phyloP scores from a whole-genome alignment of 1,140 invertebrate genomes.

The Neotoxoptera formosana region DNA sequence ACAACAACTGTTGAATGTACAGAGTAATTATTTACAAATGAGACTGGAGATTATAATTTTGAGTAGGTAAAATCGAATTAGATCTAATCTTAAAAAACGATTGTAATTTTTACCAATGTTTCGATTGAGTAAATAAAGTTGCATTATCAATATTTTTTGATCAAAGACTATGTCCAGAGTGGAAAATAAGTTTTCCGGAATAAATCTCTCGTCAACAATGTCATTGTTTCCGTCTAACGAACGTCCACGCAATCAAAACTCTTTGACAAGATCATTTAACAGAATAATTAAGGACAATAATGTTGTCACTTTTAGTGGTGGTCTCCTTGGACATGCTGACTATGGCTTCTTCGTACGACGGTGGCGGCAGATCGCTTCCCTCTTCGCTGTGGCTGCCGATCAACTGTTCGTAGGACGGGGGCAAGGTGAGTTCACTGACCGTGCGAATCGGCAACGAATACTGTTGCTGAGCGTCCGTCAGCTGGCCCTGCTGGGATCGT shows the following conservation, averaged over 20 bases:
- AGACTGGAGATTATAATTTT: not conserved
- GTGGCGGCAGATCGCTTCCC: slow-evolving; percentile 62
- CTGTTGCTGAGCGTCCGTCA: slow-evolving; percentile 52
- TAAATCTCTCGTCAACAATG: not conserved
- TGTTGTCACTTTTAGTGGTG: slow-evolving; percentile 61
- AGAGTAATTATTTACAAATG: not conserved
- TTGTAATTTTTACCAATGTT: not conserved
- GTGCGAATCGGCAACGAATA: slow-evolving; percentile 40
- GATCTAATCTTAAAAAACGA: not conserved
- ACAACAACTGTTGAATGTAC: not conserved
- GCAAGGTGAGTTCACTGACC: slow-evolving; percentile 67
- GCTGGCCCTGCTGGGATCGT: not conserved
- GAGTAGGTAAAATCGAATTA: not conserved
- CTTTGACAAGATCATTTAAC: not conserved
- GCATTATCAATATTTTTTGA: not conserved
- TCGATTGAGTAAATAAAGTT: not conserved
- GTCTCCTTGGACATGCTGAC: slow-evolving; percentile 67
- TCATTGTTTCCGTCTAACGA: not conserved
- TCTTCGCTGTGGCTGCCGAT: slow-evolving; percentile 61
- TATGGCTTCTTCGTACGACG: slow-evolving; percentile 71
- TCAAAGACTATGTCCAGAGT: not conserved
- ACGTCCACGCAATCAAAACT: not conserved
- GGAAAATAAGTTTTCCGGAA: not conserved
- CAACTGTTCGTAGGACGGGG: slow-evolving; percentile 69
- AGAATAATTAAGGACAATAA: slow-evolving; percentile 45